A percentile compares a stretch with the other conserved stretches of the same genome.
Evolutionary conservation across 2,113 vertebrate species (phyloP).

Genomic region (Hirundichthys speculiger): DNA sequence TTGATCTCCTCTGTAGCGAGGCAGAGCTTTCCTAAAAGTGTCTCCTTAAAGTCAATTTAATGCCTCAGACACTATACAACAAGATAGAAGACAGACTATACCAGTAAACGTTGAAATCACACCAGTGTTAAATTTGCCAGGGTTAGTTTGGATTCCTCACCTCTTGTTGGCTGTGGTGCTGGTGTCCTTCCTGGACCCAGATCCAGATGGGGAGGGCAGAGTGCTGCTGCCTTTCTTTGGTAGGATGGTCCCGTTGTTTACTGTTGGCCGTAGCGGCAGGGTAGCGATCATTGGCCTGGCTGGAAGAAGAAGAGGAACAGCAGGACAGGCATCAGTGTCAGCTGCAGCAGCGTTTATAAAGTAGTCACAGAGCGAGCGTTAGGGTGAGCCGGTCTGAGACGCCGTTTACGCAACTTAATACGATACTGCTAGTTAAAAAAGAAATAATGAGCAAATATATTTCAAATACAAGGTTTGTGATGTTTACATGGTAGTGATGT

Average conservation of each 20-base stretch:
- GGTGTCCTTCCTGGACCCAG: slow-evolving; percentile 88
- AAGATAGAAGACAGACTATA: no score
- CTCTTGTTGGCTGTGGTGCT: slow-evolving; percentile 84
- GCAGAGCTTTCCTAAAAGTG: no score
- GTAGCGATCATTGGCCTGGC: slow-evolving; percentile 93
- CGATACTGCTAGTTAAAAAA: no score
- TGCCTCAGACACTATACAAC: no score
- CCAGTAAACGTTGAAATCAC: no score
- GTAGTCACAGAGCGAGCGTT: neutral
- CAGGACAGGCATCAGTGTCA: neutral
- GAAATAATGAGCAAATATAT: no score
- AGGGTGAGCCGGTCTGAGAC: neutral
- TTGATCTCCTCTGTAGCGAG: no score
- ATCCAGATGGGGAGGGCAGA: slow-evolving; percentile 90
- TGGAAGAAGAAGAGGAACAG: slow-evolving; percentile 63
- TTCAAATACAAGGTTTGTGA: no score
- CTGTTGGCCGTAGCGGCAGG: slow-evolving; percentile 88
- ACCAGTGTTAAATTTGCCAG: no score
- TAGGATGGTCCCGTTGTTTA: slow-evolving; percentile 95
- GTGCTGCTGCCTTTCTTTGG: slow-evolving; percentile 93
- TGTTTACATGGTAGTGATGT: no score
- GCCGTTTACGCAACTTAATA: neutral
- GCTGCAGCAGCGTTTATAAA: neutral
- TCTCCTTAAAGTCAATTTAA: no score
- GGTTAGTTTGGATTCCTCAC: slow-evolving; percentile 66